Base-by-base conservation (phyloP, 2,113 vertebrate species). In the Chionomys nivalis region DNA sequence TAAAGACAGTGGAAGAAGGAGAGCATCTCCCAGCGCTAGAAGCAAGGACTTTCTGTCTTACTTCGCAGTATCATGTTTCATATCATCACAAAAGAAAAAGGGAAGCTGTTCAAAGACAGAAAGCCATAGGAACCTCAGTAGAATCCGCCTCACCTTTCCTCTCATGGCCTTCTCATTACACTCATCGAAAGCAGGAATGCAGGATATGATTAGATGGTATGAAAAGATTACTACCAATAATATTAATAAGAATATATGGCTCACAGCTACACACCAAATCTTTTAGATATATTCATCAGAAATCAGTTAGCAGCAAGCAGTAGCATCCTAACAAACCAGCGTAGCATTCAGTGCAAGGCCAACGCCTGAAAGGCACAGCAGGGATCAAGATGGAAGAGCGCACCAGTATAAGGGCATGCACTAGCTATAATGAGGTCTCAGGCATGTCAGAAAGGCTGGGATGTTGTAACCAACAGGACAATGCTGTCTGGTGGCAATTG, bases 1-100 rank as follows among this genome's bases (percentile, higher is more conserved):
- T 96, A 97, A 92, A 88, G 90, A 63, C 85, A 95, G 87, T 87
- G 66, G 94, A 95, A 88, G 75, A 95, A 86, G 24, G 49, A 93
- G 85, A 78, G 47, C 33, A 16, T 76, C 77, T 75, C 81, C 31
- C 61, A 83, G 52, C 19, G n/a, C n/a, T 16, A 13, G 0, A 28
- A 89, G 55, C 58, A 86, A 75, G 61, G 87, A 88, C 12, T 82
- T 83, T 93, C 92, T 96, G 70, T 49, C 49, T 93, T 87, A 76
- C 63, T 89, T 90, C 52, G 79, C 47, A 78, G 68, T 52, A 77
- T 83, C 61, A 76, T 44, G n/a, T 44, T 96, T 87, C n/a, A 33
- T 66, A 58, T 44, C 58, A 73, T 44, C 52, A 55, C 65, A 42
- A 76, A 95, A 93, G 79, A 79, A 87, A 94, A 76, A 47, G 47